Conservation (phyloP, 2,888 invertebrate genomes). For the Pristionchus japonicus region DNA sequence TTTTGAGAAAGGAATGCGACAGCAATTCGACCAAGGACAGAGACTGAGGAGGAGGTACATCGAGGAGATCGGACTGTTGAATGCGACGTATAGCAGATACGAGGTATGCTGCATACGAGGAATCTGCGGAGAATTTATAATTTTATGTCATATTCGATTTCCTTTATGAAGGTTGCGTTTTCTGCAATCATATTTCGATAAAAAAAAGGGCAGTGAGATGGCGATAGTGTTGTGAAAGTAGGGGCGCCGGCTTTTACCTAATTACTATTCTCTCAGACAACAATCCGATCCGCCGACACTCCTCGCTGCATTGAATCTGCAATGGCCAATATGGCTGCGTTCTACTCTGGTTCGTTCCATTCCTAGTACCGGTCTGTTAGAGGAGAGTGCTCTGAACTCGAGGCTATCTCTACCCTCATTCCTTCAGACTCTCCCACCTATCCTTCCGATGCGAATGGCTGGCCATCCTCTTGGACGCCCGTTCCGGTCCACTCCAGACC, state of each 20-base stretch:
- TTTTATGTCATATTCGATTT: too few relatives aligned
- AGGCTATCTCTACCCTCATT: neutral
- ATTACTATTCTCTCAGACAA: neutral
- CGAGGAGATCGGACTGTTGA: neutral
- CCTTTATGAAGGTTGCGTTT: too few relatives aligned
- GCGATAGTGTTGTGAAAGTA: too few relatives aligned
- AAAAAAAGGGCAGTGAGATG: too few relatives aligned
- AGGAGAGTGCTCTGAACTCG: neutral
- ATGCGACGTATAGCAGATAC: conserved; percentile 21
- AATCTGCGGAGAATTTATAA: neutral
- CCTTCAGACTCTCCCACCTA: conserved; percentile 10
- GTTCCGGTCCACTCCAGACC: conserved; percentile 37
- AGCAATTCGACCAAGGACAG: conserved; percentile 42
- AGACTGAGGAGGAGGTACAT: conserved; percentile 35
- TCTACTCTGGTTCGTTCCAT: conserved; percentile 34
- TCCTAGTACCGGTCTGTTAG: too few relatives aligned
- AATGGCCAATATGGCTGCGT: conserved; percentile 27
- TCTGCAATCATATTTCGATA: too few relatives aligned
- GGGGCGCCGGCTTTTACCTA: neutral
- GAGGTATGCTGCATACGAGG: neutral
- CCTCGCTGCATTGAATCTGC: conserved; percentile 46
- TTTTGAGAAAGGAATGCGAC: conserved; percentile 45
- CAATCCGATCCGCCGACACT: conserved; percentile 35
- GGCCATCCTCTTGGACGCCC: conserved; percentile 43
- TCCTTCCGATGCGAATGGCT: neutral